A percentile compares a stretch with the other conserved stretches of the same genome.
Evolutionary conservation across 2,797 vertebrate species (phyloP).

Genomic region (Peromyscus melanophrys): DNA sequence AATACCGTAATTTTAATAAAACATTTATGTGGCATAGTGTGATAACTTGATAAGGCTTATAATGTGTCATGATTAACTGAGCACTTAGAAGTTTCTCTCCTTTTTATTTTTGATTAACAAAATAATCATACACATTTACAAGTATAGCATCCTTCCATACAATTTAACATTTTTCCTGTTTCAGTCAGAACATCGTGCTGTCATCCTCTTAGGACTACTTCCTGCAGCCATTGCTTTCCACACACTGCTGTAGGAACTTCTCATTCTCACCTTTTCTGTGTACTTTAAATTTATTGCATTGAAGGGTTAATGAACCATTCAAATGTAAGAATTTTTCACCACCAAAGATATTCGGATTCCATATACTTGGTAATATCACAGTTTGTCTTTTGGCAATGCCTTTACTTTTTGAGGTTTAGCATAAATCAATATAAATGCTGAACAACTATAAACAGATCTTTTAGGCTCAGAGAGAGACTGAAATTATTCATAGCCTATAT

Average conservation of each 20-base stretch:
- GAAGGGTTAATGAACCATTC: background rate
- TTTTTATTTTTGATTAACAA: background rate
- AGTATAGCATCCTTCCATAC: background rate
- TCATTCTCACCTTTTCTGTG: background rate
- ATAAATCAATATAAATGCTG: constrained; percentile 55
- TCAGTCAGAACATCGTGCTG: background rate
- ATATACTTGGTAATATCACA: background rate
- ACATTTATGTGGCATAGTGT: background rate
- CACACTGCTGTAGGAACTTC: background rate
- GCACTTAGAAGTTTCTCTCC: background rate
- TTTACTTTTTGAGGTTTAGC: constrained; percentile 60
- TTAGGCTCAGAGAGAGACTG: constrained; percentile 26
- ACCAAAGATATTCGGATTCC: constrained; percentile 23
- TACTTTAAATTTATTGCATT: background rate
- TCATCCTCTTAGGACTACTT: background rate
- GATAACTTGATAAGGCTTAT: background rate
- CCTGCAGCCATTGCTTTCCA: background rate
- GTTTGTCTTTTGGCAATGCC: constrained; percentile 21
- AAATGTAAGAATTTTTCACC: background rate
- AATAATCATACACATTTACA: background rate
- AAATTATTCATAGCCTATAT: constrained; percentile 58
- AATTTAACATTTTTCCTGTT: background rate
- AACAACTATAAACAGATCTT: constrained; percentile 60
- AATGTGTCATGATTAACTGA: background rate
- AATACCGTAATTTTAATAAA: background rate